These are phyloP conservation scores for Xylophagus ater DNA, from an alignment of 2,888 invertebrate genomes.

Conservation along the genomic window DNA sequence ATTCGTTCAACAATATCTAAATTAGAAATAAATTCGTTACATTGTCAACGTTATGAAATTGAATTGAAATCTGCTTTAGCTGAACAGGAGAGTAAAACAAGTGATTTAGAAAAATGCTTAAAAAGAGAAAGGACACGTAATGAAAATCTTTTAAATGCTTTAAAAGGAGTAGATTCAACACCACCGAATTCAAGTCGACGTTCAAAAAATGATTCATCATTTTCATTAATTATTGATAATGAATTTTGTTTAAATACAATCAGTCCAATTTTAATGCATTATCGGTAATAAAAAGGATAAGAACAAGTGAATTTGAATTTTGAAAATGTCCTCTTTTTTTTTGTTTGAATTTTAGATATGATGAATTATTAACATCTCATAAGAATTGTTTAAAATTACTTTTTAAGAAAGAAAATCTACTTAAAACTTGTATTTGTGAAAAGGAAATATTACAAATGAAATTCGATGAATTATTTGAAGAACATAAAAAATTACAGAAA, in stretches of 20 bases:
- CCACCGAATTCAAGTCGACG: conserved; percentile 16
- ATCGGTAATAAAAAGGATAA: conserved; percentile 8
- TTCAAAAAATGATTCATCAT: conserved; percentile 3
- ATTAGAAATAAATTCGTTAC: not conserved
- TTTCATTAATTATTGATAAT: not conserved
- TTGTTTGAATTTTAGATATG: conserved; percentile 24
- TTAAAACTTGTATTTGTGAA: conserved; percentile 24
- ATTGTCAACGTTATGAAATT: not conserved
- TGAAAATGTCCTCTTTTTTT: not conserved
- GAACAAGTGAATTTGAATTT: not conserved
- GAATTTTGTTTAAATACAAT: conserved; percentile 6
- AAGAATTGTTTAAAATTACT: conserved; percentile 28
- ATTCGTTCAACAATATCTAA: conserved; percentile 13
- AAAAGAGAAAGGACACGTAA: conserved; percentile 29
- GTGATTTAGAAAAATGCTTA: conserved; percentile 16
- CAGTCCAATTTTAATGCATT: conserved; percentile 15
- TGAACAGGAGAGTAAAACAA: conserved; percentile 6
- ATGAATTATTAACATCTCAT: conserved; percentile 28
- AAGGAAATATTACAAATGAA: conserved; percentile 26
- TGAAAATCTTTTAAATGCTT: conserved; percentile 27
- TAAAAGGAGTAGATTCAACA: conserved; percentile 26
- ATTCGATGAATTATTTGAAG: conserved; percentile 26
- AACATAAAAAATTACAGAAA: conserved; percentile 15
- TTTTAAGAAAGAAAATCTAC: conserved; percentile 27
- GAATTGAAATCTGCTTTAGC: conserved; percentile 2